Conservation (phyloP, 2,113 vertebrate genomes). For the Condylura cristata region DNA sequence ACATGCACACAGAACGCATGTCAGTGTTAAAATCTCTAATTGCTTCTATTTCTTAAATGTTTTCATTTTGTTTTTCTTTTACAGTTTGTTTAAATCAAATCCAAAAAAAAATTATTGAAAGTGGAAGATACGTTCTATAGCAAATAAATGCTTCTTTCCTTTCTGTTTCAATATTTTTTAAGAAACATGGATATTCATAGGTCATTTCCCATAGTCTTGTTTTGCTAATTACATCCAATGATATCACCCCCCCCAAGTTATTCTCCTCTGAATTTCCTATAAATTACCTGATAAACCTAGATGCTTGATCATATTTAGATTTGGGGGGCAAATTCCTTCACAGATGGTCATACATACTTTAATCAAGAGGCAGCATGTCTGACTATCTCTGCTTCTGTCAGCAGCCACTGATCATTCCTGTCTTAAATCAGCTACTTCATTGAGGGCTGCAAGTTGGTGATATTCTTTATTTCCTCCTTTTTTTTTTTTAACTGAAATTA, state of each 20-base stretch:
- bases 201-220: background rate
- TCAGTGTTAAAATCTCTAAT: background rate
- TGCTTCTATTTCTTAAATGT: background rate
- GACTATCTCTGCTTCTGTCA: background rate
- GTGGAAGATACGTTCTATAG: background rate
- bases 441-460: background rate
- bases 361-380: background rate
- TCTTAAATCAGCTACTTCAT: background rate
- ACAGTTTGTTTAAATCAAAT: slow-evolving; percentile 31
- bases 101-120: background rate
- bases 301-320: background rate
- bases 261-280: background rate
- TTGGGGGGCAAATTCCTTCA: background rate
- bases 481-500: slow-evolving; percentile 21
- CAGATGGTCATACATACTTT: background rate
- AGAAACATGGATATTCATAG: background rate
- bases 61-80: background rate
- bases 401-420: background rate
- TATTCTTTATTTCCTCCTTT: background rate
- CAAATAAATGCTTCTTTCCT: background rate
- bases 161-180: background rate
- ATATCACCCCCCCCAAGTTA: background rate
- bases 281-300: background rate
- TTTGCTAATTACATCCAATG: background rate
- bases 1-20: too few relatives aligned